Base-by-base conservation (phyloP, 2,113 vertebrate species). In the Apeltes quadracus region DNA sequence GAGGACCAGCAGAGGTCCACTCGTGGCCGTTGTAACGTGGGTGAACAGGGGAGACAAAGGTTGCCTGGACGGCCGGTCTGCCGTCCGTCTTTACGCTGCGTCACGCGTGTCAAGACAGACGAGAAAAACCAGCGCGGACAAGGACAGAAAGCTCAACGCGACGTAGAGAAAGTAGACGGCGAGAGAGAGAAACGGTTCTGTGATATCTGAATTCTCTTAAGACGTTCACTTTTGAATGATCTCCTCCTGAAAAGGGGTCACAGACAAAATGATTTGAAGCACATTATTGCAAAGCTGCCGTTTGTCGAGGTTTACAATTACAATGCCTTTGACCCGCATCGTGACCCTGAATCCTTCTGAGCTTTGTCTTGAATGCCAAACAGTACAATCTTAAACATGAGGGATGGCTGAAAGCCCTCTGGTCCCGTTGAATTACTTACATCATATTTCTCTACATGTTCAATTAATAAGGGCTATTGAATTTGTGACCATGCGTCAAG, bases 391-490 rank as follows among this genome's bases (percentile, higher is more conserved):
- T 75, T 88, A 82, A 83, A 78, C 67, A 89, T 88, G 79, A 89
- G 61, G 64, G 57, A 87, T 85, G 78, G 86, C 57, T 50, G 54
- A 74, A 71, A 61, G 72, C 85, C 77, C 81, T 69, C 75, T 59
- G 18, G 87, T 91, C 88, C 71, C 76, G 69, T 75, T 73, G 78
- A 86, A 92, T 92, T 88, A 91, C 75, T 83, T 67, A 56, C 75
- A 87, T 87, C 89, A 89, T 93, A 91, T 90, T 89, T 92, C 90
- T 91, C 89, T 83, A 87, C 83, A 76, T 88, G 82, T 88, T 87
- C 91, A 88, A 93, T 94, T 92, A 93, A 93, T 92, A 92, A 89
- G 79, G 82, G 59, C 79, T 90, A 93, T 92, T 91, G 90, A 90
- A 88, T 93, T 92, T 92, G 84, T 90, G 88, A 90, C 90, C 84